A percentile compares a stretch with the other conserved stretches of the same genome.
phyloP scores from a whole-genome alignment of 1,140 invertebrate genomes.

The Gryllus bimaculatus region DNA sequence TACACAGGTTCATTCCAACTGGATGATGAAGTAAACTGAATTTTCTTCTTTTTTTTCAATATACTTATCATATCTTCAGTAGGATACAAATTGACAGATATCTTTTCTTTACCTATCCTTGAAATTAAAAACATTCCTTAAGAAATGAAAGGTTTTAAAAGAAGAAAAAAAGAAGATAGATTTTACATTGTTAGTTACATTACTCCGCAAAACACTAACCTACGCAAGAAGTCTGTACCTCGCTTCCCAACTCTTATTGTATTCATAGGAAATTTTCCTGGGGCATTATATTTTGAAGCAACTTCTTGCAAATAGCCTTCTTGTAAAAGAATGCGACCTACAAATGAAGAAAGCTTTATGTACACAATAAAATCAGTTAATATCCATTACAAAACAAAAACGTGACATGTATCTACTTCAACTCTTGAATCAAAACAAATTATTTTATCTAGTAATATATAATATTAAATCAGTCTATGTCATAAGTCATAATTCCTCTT shows the following conservation, averaged over 20 bases:
- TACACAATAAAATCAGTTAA: too few species aligned
- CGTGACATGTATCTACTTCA: too few species aligned
- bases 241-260: slow-evolving; percentile 15
- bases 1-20: not conserved
- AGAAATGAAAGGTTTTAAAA: not conserved
- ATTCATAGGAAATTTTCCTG: slow-evolving; percentile 14
- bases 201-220: not conserved
- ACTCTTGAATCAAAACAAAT: too few species aligned
- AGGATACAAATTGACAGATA: slow-evolving; percentile 20
- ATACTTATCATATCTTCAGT: slow-evolving; percentile 27
- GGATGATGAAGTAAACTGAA: not conserved
- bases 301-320: slow-evolving; percentile 31
- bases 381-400: too few species aligned
- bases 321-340: slow-evolving; percentile 32
- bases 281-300: slow-evolving; percentile 17
- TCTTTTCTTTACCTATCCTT: slow-evolving; percentile 21
- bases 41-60: slow-evolving; percentile 24
- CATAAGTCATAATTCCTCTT: too few species aligned
- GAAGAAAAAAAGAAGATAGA: not conserved
- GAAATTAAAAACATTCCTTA: not conserved
- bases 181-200: not conserved
- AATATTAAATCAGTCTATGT: too few species aligned
- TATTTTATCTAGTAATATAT: too few species aligned
- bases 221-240: not conserved
- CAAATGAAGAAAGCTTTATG: too few species aligned